These are phyloP conservation scores for Corythoichthys intestinalis DNA, from an alignment of 2,113 vertebrate species.

Conservation along the genomic window DNA sequence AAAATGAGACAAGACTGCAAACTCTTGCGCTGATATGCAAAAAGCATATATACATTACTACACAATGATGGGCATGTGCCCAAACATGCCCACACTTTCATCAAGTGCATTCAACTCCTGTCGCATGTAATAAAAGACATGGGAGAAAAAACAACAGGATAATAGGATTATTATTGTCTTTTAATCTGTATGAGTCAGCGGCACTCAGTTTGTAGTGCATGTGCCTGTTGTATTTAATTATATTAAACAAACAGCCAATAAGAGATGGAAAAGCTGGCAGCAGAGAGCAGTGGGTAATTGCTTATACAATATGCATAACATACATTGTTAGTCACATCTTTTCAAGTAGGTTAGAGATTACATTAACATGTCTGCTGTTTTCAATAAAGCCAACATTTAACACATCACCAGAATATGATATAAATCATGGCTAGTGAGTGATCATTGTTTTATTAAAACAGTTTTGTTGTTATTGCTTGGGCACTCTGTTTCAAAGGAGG, in stretches of 20 bases:
- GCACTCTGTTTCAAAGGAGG: conserved; percentile 20
- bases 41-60: no score
- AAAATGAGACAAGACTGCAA: not conserved
- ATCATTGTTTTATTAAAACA: not conserved
- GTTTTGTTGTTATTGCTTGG: conserved; percentile 23
- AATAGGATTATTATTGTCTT: conserved; percentile 63
- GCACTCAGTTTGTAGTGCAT: conserved; percentile 9
- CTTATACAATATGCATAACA: not conserved
- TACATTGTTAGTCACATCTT: not conserved
- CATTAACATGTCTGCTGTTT: not conserved
- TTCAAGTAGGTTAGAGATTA: conserved; percentile 4
- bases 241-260: conserved; percentile 1
- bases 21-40: not conserved
- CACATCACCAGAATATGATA: conserved; percentile 1
- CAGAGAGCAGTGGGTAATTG: not conserved
- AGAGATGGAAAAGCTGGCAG: not conserved
- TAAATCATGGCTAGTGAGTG: not conserved
- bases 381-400: not conserved
- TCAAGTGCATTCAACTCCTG: conserved; percentile 29
- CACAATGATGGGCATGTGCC: no score
- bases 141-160: conserved; percentile 51
- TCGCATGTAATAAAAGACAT: conserved; percentile 52
- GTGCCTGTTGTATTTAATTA: conserved; percentile 3
- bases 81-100: not conserved
- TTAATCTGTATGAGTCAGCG: conserved; percentile 62